Conservation (phyloP, 2,888 invertebrate species). For the Psococerastis gibbosa region DNA sequence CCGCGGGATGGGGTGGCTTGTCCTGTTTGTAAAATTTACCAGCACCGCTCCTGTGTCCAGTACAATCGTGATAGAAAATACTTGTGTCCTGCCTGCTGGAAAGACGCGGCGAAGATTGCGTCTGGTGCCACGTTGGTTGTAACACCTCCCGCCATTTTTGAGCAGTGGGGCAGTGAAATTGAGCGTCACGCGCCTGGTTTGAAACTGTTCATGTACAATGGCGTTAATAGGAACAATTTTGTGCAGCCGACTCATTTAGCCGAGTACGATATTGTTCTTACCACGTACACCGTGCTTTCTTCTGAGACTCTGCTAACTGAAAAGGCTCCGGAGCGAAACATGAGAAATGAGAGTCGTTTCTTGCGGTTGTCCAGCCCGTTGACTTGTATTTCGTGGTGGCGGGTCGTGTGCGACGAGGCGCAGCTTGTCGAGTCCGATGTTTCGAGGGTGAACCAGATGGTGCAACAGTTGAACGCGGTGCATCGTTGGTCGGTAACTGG, state of each 20-base stretch:
- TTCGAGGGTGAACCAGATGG: conserved; percentile 41
- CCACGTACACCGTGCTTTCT: conserved; percentile 44
- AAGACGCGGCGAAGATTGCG: conserved; percentile 27
- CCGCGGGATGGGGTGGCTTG: conserved; percentile 29
- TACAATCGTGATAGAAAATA: conserved; percentile 28
- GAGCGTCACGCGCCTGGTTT: conserved; percentile 21
- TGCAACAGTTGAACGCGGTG: conserved; percentile 32
- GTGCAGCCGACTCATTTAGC: conserved; percentile 41
- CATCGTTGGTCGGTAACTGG: conserved; percentile 61
- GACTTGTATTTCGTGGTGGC: conserved; percentile 53
- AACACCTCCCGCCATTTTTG: conserved; percentile 41
- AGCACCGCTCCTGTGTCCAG: conserved; percentile 44
- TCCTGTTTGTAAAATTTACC: conserved; percentile 33
- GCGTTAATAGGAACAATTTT: conserved; percentile 31
- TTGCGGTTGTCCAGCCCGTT: conserved; percentile 44
- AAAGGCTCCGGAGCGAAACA: conserved; percentile 24
- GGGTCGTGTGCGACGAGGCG: conserved; percentile 59
- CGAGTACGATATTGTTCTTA: conserved; percentile 48
- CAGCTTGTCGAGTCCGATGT: conserved; percentile 51
- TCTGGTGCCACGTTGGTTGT: conserved; percentile 51
- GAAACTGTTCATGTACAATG: conserved; percentile 34
- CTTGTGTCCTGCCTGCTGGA: conserved; percentile 47
- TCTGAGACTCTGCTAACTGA: conserved; percentile 41
- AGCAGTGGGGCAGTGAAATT: conserved; percentile 51
- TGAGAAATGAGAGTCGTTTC: conserved; percentile 41